Evolutionary conservation across 2,797 vertebrate genomes (phyloP), one percentile per base, ranked within the genome.

Genomic region (Rhynchonycteris naso): DNA sequence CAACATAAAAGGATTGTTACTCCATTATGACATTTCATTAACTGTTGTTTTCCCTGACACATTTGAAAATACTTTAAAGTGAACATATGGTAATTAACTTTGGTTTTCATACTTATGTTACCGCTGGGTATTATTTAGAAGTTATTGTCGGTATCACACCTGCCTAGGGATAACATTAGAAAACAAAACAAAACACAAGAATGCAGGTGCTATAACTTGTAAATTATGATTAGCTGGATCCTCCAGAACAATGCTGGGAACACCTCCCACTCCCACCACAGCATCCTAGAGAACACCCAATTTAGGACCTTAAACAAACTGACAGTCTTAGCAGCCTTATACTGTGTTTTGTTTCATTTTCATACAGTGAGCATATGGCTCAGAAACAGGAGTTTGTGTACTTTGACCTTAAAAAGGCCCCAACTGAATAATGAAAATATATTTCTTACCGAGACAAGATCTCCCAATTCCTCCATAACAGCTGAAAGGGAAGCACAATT

Each of bases 391-490:
- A 88, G n/a, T 96, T 94, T 93, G 47, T 16, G 65, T 92, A 87
- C 56, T 86, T 78, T 38, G 30, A 96, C 35, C 43, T 93, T 59
- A 88, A 92, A 75, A 92, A 75, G 85, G 93, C 68, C 43, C 8
- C 54, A 52, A 63, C n/a, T 76, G 43, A 92, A 68, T 71, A 90
- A 90, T 88, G 54, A 96, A 92, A 96, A 84, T n/a, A 58, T 7
- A 87, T 83, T 74, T 93, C 99, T 98, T 98, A 99, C 99, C 98
- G 47, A 99, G 98, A 96, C 98, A 99, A 0, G 99, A 99, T 82
- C 99, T 98, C 79, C 99, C 99, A 1, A 99, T 98, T 95, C 99
- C 99, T 96, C 99, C 98, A 0, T 99, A 99, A 96, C 99, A 99
- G 98, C 99, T 99, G 98, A 94, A 98, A 98, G 90, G 88, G 68